Conservation (phyloP, 30 jellyfish, hydroid and myxozoan species). For the Pseudorhiza aurosa region DNA sequence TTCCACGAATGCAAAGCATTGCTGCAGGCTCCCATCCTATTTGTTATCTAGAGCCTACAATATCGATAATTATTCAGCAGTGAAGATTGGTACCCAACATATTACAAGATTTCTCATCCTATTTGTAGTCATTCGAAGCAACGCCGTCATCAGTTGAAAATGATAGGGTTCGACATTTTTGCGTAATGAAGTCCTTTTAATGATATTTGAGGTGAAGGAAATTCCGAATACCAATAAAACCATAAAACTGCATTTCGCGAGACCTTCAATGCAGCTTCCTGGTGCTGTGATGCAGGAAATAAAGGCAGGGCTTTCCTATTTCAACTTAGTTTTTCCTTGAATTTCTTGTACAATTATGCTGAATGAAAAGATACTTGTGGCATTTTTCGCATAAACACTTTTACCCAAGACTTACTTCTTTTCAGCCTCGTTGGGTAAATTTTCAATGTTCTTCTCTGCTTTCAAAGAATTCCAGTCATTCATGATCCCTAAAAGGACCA, state of each 20-base stretch:
- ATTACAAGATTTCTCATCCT: no score
- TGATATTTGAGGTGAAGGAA: no score
- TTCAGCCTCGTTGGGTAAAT: conserved; percentile 25
- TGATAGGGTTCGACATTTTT: not conserved
- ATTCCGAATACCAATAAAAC: no score
- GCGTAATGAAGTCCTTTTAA: no score
- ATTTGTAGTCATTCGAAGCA: no score
- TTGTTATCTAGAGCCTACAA: no score
- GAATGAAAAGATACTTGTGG: not conserved
- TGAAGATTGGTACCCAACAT: no score
- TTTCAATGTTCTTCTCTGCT: conserved; percentile 25
- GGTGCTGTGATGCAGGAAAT: not conserved
- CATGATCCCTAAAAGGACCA: conserved; percentile 9
- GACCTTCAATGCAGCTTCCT: no score
- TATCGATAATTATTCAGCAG: no score
- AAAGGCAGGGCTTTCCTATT: not conserved
- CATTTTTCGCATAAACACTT: no score
- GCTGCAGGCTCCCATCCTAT: not conserved
- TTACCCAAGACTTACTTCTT: conserved; percentile 1
- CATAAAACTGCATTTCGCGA: no score
- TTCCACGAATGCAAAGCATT: no score
- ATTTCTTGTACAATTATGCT: not conserved
- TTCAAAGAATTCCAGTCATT: conserved; percentile 44
- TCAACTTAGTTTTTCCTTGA: not conserved
- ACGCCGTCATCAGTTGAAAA: not conserved